These are phyloP conservation scores for Pseudorasbora parva DNA, from an alignment of 2,113 vertebrate species.

Conservation along the genomic window DNA sequence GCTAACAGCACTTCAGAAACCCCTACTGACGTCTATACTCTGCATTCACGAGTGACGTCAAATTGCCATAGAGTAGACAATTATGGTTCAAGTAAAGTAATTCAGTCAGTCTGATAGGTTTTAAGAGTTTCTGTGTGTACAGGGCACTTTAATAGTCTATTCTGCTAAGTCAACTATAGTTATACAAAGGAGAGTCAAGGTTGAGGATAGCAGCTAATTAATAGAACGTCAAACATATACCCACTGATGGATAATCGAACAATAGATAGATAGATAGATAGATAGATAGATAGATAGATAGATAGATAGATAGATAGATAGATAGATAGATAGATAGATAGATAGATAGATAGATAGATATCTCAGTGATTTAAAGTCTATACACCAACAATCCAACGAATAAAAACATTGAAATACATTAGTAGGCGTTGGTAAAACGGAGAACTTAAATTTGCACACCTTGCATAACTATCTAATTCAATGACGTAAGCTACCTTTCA, in stretches of 20 bases:
- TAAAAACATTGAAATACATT: neutral
- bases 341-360: neutral
- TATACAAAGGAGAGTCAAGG: neutral
- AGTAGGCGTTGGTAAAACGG: too few relatives aligned
- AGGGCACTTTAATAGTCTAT: neutral
- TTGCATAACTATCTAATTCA: neutral
- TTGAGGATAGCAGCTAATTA: neutral
- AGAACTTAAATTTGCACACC: neutral
- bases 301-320: neutral
- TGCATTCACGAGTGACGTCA: constrained; percentile 16
- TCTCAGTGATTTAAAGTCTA: neutral
- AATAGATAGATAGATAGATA: neutral
- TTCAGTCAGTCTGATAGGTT: neutral
- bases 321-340: neutral
- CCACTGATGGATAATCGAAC: neutral
- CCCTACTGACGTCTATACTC: neutral
- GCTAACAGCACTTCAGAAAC: neutral
- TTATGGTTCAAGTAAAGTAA: neutral
- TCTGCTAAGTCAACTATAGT: neutral
- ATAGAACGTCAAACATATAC: neutral
- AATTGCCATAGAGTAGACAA: constrained; percentile 10
- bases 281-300: too few relatives aligned
- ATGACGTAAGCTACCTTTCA: neutral
- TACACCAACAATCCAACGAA: neutral
- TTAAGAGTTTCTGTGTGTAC: neutral